phyloP scores from a whole-genome alignment of 2,888 invertebrate genomes.

The Habrosyne pyritoides region DNA sequence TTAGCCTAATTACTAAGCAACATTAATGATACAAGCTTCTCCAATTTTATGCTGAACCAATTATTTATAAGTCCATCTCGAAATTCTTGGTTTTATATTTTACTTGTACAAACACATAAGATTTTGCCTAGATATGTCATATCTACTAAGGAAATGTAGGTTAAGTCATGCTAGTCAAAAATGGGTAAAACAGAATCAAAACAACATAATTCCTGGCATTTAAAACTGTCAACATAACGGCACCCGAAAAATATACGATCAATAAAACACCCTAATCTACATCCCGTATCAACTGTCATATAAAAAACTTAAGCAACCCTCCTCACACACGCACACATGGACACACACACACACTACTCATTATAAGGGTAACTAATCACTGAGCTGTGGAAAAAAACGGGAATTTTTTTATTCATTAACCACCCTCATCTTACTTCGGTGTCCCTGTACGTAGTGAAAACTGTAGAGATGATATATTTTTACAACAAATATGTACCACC shows the following conservation, averaged over 20 bases:
- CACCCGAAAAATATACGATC: slow-evolving; percentile 39
- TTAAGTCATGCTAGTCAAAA: no score
- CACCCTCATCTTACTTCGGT: slow-evolving; percentile 77
- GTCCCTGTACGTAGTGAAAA: slow-evolving; percentile 50
- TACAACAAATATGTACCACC: not conserved
- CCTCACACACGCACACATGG: slow-evolving; percentile 43
- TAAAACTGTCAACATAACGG: not conserved
- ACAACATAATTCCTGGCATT: not conserved
- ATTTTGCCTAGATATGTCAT: no score
- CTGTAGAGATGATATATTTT: slow-evolving; percentile 35
- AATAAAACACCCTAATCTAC: slow-evolving; percentile 66
- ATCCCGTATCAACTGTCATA: slow-evolving; percentile 75
- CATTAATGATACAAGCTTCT: no score
- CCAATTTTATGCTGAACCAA: no score
- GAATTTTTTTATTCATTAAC: slow-evolving; percentile 83
- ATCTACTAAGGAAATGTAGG: no score
- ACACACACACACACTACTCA: slow-evolving; percentile 72
- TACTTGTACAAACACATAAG: no score
- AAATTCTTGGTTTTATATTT: no score
- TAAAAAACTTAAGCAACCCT: slow-evolving; percentile 62
- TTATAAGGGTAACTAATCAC: slow-evolving; percentile 83
- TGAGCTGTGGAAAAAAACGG: slow-evolving; percentile 77
- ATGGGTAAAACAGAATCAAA: no score
- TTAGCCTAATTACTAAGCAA: no score
- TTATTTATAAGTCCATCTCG: no score